These are phyloP conservation scores for Neostethus bicornis DNA, from an alignment of 2,797 vertebrate genomes.

Conservation along the genomic window DNA sequence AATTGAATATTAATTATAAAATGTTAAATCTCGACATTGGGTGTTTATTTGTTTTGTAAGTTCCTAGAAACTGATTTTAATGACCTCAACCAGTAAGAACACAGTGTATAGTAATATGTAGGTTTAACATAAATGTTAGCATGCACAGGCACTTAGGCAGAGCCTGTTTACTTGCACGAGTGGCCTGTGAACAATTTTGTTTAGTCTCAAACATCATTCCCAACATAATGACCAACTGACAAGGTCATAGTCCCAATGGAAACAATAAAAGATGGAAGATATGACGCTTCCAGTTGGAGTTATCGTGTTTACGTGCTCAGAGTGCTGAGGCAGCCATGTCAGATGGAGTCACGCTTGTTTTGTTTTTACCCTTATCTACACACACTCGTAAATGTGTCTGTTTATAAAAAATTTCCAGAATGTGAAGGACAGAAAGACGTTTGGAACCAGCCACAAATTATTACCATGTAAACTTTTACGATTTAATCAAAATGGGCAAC, in stretches of 20 bases:
- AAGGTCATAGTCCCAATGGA: constrained; percentile 21
- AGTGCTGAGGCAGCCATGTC: constrained; percentile 1
- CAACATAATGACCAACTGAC: neutral
- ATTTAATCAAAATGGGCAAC: neutral
- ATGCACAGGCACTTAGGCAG: neutral
- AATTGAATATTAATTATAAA: no score
- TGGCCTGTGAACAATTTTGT: constrained; percentile 6
- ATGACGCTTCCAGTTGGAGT: neutral
- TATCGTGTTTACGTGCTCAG: neutral
- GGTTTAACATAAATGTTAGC: neutral
- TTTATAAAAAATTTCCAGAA: neutral
- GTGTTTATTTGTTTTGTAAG: no score
- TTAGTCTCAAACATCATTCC: constrained; percentile 11
- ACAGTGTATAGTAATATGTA: neutral
- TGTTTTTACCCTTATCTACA: neutral
- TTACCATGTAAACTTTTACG: neutral
- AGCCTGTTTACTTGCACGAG: neutral
- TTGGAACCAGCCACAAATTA: neutral
- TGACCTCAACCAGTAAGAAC: neutral
- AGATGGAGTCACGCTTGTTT: neutral
- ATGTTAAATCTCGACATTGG: no score
- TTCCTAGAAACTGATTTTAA: no score
- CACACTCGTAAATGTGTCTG: neutral
- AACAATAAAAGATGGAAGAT: constrained; percentile 23
- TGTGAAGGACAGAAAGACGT: neutral